Evolutionary conservation across 2,888 invertebrate species (phyloP), one percentile per base, ranked within the genome.

Genomic region (Salpingus planirostris): DNA sequence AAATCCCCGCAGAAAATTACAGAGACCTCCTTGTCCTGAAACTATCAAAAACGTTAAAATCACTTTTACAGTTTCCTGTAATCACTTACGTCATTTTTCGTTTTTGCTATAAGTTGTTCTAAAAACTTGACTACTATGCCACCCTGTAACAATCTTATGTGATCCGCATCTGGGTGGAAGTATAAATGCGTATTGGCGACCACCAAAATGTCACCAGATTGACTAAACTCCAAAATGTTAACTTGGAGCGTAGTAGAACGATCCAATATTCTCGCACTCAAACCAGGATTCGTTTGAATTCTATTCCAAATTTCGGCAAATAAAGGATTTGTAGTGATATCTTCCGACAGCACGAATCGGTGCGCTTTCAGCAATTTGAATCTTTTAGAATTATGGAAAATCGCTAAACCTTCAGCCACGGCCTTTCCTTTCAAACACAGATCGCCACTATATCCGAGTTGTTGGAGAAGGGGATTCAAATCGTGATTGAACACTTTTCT

Each of bases 1-100:
- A 95, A 93, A 61, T 96, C 96, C 1, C 96, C 96, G 64, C 89
- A 88, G 47, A 92, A 74, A 36, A 96, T 62, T 2, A 91, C 53
- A 2, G 82, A 78, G 15, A 87, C 66, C 26, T 68, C 63, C 15
- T 64, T 56, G 1, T 59, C 52, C 3, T 29, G 12, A 35, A 66
- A 47, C 68, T 71, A 43, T 33, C 58, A 52, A 31, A 29, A 18
- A 32, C 10, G 10, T 18, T 8, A 18, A 18, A 18, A 18, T 18
- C 18, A 18, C 8, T 18, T 18, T 18, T 18, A 18, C 6, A 18
- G 8, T 18, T 18, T 18, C 18, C 18, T 18, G 8, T 7, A 18
- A 18, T n/a, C n/a, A 24, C 24, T 44, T 44, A 62, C 60, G 45
- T 65, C 53, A 31, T 57, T 47, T 32, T 65, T 62, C 6, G 69